phyloP scores from a whole-genome alignment of 2,888 invertebrate species.

The Ichneumoninae sp. region DNA sequence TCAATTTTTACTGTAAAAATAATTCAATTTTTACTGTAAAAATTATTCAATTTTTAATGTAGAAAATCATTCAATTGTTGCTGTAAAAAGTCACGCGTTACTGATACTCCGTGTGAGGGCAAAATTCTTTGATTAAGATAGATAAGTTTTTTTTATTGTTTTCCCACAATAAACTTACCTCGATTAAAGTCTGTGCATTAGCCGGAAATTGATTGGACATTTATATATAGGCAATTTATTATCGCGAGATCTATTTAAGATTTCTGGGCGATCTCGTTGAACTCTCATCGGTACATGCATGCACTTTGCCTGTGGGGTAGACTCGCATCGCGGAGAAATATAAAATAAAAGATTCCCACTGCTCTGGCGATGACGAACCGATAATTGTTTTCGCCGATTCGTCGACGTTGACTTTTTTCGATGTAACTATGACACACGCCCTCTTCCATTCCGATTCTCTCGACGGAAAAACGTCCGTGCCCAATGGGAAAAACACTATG shows the following conservation, averaged over 20 bases:
- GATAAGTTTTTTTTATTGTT: neutral
- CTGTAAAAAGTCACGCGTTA: neutral
- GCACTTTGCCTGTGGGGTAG: neutral
- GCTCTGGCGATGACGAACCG: conserved; percentile 42
- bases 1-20: neutral
- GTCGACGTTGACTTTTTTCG: neutral
- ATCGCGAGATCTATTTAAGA: neutral
- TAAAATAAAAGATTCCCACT: neutral
- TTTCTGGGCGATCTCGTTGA: conserved; percentile 3
- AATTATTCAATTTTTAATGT: neutral
- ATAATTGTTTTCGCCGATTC: conserved; percentile 40
- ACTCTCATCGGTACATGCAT: neutral
- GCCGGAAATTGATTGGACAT: neutral
- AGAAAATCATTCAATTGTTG: too few species aligned
- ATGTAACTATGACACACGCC: conserved; percentile 38
- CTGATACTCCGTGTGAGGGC: neutral
- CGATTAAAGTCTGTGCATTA: neutral
- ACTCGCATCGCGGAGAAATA: neutral
- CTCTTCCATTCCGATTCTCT: conserved; percentile 2
- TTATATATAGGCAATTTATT: neutral
- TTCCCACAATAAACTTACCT: neutral
- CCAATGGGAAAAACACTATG: neutral
- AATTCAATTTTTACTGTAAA: neutral
- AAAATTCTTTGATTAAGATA: neutral
- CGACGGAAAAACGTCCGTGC: neutral